Evolutionary conservation across 2,888 invertebrate genomes (phyloP).

Genomic region (Scelioninae gen. 1): DNA sequence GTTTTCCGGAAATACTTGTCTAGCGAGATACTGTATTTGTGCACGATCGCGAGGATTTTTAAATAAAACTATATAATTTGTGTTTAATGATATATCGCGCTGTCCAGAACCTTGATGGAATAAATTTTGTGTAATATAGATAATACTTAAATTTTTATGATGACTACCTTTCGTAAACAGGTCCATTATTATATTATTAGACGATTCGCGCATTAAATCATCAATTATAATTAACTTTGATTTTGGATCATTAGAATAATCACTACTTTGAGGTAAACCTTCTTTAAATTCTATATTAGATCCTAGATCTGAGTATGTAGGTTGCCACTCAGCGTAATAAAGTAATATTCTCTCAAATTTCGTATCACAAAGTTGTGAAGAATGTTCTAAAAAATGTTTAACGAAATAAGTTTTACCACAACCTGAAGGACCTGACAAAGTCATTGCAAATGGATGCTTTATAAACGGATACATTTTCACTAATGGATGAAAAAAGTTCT

Average conservation of each 20-base stretch:
- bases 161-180: constrained; percentile 72
- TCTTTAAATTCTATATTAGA: too few relatives aligned
- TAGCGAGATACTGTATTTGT: too few relatives aligned
- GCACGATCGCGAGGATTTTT: too few relatives aligned
- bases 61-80: constrained; percentile 8
- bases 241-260: constrained; percentile 1
- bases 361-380: not conserved
- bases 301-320: constrained; percentile 24
- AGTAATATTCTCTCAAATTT: constrained; percentile 55
- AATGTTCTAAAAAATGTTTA: constrained; percentile 31
- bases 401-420: constrained; percentile 47
- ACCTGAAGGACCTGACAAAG: constrained; percentile 28
- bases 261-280: not conserved
- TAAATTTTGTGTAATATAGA: not conserved
- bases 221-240: constrained; percentile 33
- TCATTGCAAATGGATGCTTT: constrained; percentile 25
- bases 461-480: constrained; percentile 1
- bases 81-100: not conserved
- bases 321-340: constrained; percentile 62
- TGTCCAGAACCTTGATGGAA: too few relatives aligned
- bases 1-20: too few relatives aligned
- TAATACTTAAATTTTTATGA: constrained; percentile 26
- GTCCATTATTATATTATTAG: constrained; percentile 55
- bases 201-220: constrained; percentile 48
- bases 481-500: not conserved